Conservation (phyloP, 2,797 vertebrate genomes). For the Scleropages formosus region DNA sequence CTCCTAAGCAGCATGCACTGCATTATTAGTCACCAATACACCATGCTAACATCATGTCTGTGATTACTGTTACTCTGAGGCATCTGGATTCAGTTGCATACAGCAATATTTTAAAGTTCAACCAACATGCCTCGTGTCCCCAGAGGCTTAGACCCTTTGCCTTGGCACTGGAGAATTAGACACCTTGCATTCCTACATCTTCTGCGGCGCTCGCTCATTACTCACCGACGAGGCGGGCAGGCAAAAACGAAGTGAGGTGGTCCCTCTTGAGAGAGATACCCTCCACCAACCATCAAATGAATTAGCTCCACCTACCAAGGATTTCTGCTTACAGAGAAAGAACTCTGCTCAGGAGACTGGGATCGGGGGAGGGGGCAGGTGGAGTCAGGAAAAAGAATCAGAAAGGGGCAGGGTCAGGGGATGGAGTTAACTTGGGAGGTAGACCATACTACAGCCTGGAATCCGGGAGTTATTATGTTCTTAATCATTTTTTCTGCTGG, state of each 20-base stretch:
- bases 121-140: not conserved
- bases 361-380: slow-evolving; percentile 47
- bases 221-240: slow-evolving; percentile 41
- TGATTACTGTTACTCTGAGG: slow-evolving; percentile 48
- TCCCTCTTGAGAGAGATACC: slow-evolving; percentile 50
- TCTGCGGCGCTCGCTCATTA: slow-evolving; percentile 15
- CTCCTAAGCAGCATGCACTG: no score
- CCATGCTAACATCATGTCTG: slow-evolving; percentile 61
- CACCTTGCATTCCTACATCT: no score
- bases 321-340: slow-evolving; percentile 70
- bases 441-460: not conserved
- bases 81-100: slow-evolving; percentile 22
- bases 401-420: slow-evolving; percentile 48
- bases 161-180: slow-evolving; percentile 4
- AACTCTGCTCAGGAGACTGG: slow-evolving; percentile 32
- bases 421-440: slow-evolving; percentile 31
- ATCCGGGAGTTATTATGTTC: slow-evolving; percentile 6
- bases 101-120: not conserved
- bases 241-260: slow-evolving; percentile 62
- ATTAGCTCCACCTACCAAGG: slow-evolving; percentile 70
- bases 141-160: slow-evolving; percentile 2
- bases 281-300: slow-evolving; percentile 66
- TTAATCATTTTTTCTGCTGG: slow-evolving; percentile 6
- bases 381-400: slow-evolving; percentile 45
- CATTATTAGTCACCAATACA: slow-evolving; percentile 62